These are phyloP conservation scores for Galemys pyrenaicus DNA, from an alignment of 2,113 vertebrate genomes.

Conservation along the genomic window DNA sequence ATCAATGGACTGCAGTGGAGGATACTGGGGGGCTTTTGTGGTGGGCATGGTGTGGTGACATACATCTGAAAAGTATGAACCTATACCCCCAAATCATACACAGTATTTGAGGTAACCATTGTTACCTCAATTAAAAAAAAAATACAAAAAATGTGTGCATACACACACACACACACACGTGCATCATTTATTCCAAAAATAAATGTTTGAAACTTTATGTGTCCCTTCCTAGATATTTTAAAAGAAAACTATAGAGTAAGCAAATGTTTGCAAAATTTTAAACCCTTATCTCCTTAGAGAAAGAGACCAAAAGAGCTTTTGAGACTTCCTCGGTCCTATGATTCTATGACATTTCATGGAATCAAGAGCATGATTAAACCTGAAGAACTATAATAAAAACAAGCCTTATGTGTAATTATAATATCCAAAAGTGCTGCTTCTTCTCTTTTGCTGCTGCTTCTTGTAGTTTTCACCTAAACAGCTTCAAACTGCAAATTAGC, in stretches of 20 bases:
- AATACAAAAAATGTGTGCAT: not conserved
- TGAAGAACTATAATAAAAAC: conserved; percentile 65
- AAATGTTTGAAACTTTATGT: not conserved
- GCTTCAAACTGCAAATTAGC: conserved; percentile 67
- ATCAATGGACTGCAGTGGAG: too few relatives aligned
- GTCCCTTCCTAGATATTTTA: conserved; percentile 38
- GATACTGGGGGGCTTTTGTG: too few relatives aligned
- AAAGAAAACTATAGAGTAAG: conserved; percentile 61
- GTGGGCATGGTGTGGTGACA: too few relatives aligned
- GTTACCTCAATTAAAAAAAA: too few relatives aligned
- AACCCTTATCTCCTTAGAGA: conserved; percentile 20
- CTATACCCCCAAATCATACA: too few relatives aligned
- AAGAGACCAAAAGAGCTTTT: conserved; percentile 41
- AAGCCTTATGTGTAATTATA: conserved; percentile 63
- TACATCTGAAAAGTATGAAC: too few relatives aligned
- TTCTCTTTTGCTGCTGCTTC: conserved; percentile 58
- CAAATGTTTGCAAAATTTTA: conserved; percentile 34
- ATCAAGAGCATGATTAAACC: conserved; percentile 34
- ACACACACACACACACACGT: too few relatives aligned
- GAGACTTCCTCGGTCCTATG: conserved; percentile 44
- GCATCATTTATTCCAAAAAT: not conserved
- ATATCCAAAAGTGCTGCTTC: conserved; percentile 64
- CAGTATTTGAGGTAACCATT: too few relatives aligned
- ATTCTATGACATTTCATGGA: conserved; percentile 60
- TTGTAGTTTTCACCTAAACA: conserved; percentile 60